Evolutionary conservation across 1,140 invertebrate species (phyloP), one percentile per base, ranked within the genome.

Genomic region (Phocides pigmalion): DNA sequence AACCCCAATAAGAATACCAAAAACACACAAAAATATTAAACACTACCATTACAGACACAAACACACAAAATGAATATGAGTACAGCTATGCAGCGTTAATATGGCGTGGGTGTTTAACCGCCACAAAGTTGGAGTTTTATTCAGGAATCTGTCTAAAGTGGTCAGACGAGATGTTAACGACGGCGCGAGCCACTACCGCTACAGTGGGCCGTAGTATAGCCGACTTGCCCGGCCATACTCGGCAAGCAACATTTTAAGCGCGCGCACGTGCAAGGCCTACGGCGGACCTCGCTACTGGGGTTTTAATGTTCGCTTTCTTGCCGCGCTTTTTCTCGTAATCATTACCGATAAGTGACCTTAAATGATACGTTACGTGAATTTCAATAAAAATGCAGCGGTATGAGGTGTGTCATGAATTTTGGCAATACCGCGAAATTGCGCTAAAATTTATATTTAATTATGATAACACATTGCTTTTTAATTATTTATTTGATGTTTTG

Each of bases 241-340:
- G 71, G 64, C 61, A 64, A 53, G 64, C 75, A 79, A 71, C 75
- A 42, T 42, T 77, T 67, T 49, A 54, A 65, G 59, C 70, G 69
- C 54, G 25, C 50, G 87, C 87, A 90, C 85, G 87, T 86, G 87
- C 79, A 84, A 20, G 22, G 74, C 84, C 65, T 54, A 65, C 63
- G 82, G 83, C 84, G 61, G 39, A 63, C 63, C 61, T 62, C 47
- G 87, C 85, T 90, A 90, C 87, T 81, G 87, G 79, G 56, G 75
- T 86, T 79, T 81, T 86, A 83, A 82, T 82, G 69, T 70, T 76
- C 72, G 51, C 71, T 74, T 66, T 64, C 20, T 51, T 42, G 49
- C 64, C 70, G 68, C 71, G 65, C 66, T 70, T 76, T 76, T 74
- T 66, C 77, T 66, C 63, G 68, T 59, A 65, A 49, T 17, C 56